Evolutionary conservation across 2,888 invertebrate genomes (phyloP), one percentile per base, ranked within the genome.

Genomic region (Ochropleura plecta): DNA sequence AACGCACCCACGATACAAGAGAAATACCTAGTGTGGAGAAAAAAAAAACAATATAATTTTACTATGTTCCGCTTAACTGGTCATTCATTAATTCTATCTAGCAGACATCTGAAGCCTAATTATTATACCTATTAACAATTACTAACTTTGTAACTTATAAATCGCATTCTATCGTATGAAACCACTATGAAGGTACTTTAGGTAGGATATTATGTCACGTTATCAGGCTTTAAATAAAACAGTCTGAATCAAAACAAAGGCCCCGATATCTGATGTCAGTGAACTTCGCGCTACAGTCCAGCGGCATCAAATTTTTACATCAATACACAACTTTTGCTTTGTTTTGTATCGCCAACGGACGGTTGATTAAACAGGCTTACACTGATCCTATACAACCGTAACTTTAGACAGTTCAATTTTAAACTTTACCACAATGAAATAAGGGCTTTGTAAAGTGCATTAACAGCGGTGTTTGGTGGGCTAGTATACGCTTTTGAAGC

Each of bases 281-380:
- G 70, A 85, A 73, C 78, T 81, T 63, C 8, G 51, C 53, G 62
- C 49, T 48, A 62, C 76, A 65, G 51, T 57, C 70, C 70, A 30
- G 57, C 30, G 60, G 55, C 76, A 69, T 78, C 49, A 78, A 81
- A 81, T 84, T 84, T 86, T 86, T 84, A 78, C 77, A 73, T 78
- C 81, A 74, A 83, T 67, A 83, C 77, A 68, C 67, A 83, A 85
- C 69, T 85, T 84, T 81, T 81, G 78, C 79, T 83, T 74, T 86
- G 77, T 86, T 86, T 82, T 73, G 81, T 83, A 79, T 81, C 72
- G 78, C 70, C 73, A 84, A 18, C 68, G 65, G 75, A 71, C 82
- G 77, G 82, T 86, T 82, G 85, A 86, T 85, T 84, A 84, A 86
- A 86, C 82, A 83, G 69, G 85, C 79, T 86, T 86, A 82, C 82